These are phyloP conservation scores for Epinephelus coioides DNA, from an alignment of 2,797 vertebrate species.

Conservation along the genomic window DNA sequence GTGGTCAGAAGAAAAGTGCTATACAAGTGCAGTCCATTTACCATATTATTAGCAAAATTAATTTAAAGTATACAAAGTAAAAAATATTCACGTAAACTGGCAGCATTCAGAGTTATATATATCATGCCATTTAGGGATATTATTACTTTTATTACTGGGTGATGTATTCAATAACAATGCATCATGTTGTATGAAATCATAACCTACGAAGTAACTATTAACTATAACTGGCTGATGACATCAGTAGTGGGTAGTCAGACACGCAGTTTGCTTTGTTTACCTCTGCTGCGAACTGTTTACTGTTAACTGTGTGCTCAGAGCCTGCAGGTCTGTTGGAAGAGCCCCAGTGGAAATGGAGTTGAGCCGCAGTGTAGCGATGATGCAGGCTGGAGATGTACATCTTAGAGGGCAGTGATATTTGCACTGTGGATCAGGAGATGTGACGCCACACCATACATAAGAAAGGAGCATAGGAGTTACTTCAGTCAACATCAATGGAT, in stretches of 20 bases:
- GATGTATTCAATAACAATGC: too few species aligned
- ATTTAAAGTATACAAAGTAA: not conserved
- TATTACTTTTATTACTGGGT: not conserved
- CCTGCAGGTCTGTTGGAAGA: conserved; percentile 84
- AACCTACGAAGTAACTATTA: not conserved
- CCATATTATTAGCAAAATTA: not conserved
- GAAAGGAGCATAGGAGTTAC: not conserved
- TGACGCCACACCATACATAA: conserved; percentile 10
- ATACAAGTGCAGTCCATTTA: too few species aligned
- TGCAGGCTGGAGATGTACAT: conserved; percentile 90
- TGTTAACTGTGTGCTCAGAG: conserved; percentile 92
- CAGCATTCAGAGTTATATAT: not conserved
- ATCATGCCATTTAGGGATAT: not conserved
- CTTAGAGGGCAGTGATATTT: conserved; percentile 87
- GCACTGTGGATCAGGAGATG: conserved; percentile 85
- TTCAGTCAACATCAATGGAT: conserved; percentile 22
- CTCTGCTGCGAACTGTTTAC: conserved; percentile 93
- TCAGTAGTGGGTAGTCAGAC: not conserved
- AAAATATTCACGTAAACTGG: not conserved
- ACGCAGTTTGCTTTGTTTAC: conserved; percentile 77
- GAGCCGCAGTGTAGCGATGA: conserved; percentile 89
- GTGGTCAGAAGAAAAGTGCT: too few species aligned
- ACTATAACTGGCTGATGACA: too few species aligned
- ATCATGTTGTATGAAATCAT: not conserved
- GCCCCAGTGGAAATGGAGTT: conserved; percentile 98